Evolutionary conservation across 2,113 vertebrate genomes (phyloP).

Genomic region (Capreolus pygargus): DNA sequence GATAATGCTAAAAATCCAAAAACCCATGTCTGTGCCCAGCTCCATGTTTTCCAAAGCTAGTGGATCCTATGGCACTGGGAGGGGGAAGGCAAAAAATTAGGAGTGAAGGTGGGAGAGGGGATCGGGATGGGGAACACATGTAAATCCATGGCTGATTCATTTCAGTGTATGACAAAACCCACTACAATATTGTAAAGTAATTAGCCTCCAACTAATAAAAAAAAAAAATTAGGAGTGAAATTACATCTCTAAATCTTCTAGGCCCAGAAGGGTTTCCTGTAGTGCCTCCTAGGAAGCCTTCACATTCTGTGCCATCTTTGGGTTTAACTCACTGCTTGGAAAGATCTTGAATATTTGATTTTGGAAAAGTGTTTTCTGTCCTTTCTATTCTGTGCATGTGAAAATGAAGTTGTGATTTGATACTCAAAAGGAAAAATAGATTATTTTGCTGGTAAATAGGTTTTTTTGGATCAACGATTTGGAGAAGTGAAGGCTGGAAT

Average conservation of each 20-base stretch:
- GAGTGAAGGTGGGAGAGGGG: neutral
- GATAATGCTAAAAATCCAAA: neutral
- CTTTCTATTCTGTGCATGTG: neutral
- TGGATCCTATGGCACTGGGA: neutral
- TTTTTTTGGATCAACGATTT: constrained; percentile 26
- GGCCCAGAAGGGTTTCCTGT: neutral
- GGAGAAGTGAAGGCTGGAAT: constrained; percentile 1
- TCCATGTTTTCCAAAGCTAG: neutral
- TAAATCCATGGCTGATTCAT: too few relatives aligned
- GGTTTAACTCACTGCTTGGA: neutral
- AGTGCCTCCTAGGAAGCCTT: neutral
- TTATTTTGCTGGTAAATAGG: constrained; percentile 47
- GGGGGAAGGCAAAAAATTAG: neutral
- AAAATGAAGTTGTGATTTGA: constrained; percentile 49
- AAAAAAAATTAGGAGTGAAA: neutral
- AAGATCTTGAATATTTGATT: constrained; percentile 24
- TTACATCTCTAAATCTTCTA: neutral
- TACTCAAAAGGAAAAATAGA: constrained; percentile 28
- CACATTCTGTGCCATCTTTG: neutral
- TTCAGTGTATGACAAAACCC: too few relatives aligned
- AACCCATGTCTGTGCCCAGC: neutral
- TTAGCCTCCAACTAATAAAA: too few relatives aligned
- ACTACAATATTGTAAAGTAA: too few relatives aligned
- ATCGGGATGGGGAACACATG: too few relatives aligned
- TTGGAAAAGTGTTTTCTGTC: neutral